Base-by-base conservation (phyloP, 35 echinoderm and acorn worm species). In the Strongylocentrotus purpuratus region DNA sequence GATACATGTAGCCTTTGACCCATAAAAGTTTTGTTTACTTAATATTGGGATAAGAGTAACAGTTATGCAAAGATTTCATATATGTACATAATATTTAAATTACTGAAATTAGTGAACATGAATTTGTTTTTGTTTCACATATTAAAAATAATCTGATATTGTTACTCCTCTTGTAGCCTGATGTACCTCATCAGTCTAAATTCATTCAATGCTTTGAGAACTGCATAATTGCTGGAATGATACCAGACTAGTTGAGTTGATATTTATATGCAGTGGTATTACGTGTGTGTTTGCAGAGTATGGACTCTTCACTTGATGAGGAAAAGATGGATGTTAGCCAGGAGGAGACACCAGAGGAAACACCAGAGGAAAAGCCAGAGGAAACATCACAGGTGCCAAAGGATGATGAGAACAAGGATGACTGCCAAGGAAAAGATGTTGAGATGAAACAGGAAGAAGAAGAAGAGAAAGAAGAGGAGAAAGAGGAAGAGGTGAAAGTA, bases 401-500 rank as follows among this genome's bases (percentile, higher is more conserved):
- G 15, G 65, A 78, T n/a, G 28, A n/a, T n/a, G 65, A 89, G 45
- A 41, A 89, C 32, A 89, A 89, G n/a, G 87, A 89, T 41, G 45
- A 89, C 33, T 41, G 45, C 32, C 33, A 41, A 18, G 87, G 45
- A 41, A 58, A 93, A 12, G 91, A 93, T 31, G 48, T 50, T 14
- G 91, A 93, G 91, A 93, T 58, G 48, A 93, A 93, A 89, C 33
- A 10, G 48, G 91, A 93, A 58, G 46, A 93, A 88, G 4, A 41
- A 93, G 91, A 93, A 15, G 31, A 47, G 31, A 46, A 48, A 11
- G 17, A 92, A 46, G 90, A 48, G 91, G 46, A 93, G 31, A 46
- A 93, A 93, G 91, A 93, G 11, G 91, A 93, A 93, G 91, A 93
- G 91, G 91, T 93, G 48, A 93, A 93, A 93, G 48, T 33, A 55